Conservation (phyloP, 2,888 invertebrate species). For the Habrosyne pyritoides region DNA sequence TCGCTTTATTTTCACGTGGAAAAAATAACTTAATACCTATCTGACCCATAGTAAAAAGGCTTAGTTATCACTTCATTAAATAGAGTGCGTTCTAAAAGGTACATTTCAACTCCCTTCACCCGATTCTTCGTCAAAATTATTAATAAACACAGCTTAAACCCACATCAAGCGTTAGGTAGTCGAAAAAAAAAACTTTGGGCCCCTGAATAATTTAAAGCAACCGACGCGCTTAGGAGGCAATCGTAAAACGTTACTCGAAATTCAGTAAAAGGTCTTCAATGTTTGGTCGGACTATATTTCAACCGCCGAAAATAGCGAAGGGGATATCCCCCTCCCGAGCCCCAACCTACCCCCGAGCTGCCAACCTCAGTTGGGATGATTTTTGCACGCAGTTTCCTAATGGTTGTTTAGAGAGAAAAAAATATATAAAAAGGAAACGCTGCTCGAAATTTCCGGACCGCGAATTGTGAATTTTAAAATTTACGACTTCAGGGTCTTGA, state of each 20-base stretch:
- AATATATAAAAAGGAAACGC: slow-evolving; percentile 43
- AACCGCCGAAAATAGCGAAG: slow-evolving; percentile 78
- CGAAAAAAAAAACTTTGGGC: slow-evolving; percentile 50
- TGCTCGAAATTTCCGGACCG: slow-evolving; percentile 44
- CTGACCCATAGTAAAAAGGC: background rate
- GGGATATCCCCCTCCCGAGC: slow-evolving; percentile 50
- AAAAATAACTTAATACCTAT: background rate
- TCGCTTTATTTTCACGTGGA: background rate
- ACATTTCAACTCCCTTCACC: background rate
- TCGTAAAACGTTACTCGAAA: slow-evolving; percentile 78
- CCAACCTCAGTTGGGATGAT: slow-evolving; percentile 67
- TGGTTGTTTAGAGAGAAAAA: slow-evolving; percentile 68
- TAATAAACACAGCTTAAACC: slow-evolving; percentile 54
- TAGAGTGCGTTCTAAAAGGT: slow-evolving; percentile 5
- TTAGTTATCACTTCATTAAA: slow-evolving; percentile 7
- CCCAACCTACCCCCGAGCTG: slow-evolving; percentile 40
- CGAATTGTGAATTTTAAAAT: slow-evolving; percentile 40
- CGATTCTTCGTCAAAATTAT: slow-evolving; percentile 36
- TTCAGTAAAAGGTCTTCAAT: slow-evolving; percentile 81
- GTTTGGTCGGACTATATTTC: slow-evolving; percentile 80
- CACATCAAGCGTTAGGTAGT: slow-evolving; percentile 43
- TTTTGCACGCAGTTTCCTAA: slow-evolving; percentile 64
- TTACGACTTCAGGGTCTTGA: slow-evolving; percentile 31
- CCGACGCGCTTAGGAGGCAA: slow-evolving; percentile 68
- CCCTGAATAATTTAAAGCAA: slow-evolving; percentile 74